Conservation (phyloP, 2,113 vertebrate genomes). For the Chlamydotis undulata region DNA sequence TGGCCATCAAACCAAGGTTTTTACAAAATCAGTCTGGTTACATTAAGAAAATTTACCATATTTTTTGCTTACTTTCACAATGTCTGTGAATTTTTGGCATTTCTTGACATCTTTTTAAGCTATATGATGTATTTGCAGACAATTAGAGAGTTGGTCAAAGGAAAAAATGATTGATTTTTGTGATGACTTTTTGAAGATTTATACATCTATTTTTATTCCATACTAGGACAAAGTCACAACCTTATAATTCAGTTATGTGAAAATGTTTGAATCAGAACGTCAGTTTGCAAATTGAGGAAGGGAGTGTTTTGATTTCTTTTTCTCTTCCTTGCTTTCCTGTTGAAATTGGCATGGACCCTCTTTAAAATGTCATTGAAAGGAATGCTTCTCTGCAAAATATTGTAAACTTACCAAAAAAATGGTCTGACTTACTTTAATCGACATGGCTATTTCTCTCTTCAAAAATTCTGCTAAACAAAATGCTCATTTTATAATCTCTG, state of each 20-base stretch:
- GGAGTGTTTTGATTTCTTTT: not conserved
- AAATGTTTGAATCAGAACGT: slow-evolving; percentile 26
- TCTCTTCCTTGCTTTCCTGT: not conserved
- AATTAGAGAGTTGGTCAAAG: not conserved
- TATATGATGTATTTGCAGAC: not conserved
- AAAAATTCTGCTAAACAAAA: not conserved
- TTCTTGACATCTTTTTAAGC: not conserved
- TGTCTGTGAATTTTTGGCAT: not conserved
- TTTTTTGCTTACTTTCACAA: not conserved
- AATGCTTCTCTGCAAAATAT: not conserved
- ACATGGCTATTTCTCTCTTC: not conserved
- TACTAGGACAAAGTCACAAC: not conserved
- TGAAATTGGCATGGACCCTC: not conserved
- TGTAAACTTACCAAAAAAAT: not conserved
- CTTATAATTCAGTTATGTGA: not conserved
- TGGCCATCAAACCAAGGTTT: not conserved
- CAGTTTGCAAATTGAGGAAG: slow-evolving; percentile 1
- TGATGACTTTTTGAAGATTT: slow-evolving; percentile 16
- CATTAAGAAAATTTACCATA: not conserved
- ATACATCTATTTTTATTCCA: not conserved
- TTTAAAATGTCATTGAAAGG: slow-evolving; percentile 5
- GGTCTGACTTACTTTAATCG: not conserved
- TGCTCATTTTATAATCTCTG: not conserved
- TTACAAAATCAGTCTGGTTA: not conserved
- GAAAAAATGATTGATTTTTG: slow-evolving; percentile 1